Evolutionary conservation across 2,888 invertebrate genomes (phyloP), one percentile per base, ranked within the genome.

Genomic region (Trissoscelio sp.): DNA sequence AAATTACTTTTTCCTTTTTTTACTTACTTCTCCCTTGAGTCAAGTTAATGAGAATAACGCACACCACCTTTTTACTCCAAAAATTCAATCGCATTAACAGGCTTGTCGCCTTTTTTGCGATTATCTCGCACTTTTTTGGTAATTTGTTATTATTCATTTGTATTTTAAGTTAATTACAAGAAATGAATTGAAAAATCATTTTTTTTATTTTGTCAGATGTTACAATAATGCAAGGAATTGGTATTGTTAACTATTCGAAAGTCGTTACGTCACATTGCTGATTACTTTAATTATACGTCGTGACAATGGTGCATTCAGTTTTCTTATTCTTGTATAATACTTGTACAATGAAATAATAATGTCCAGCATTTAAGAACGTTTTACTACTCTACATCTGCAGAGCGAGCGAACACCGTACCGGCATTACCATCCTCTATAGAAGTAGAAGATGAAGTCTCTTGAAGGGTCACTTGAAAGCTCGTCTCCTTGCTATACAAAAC

Each of bases 401-500:
- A 79, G 79, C 70, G 72, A 42, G 39, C 69, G 55, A 22, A n/a
- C 37, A 12, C 14, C 14, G 22, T n/a, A 14, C 58, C 34, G 55
- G 55, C 74, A 64, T 60, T 67, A 18, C 44, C 12, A 39, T 12
- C 16, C n/a, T 64, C 46, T 44, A 70, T 64, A 62, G 58, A 74
- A 28, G 51, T 12, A 20, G 24, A 62, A 48, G 64, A 73, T 66
- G 75, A 69, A 69, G 74, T 57, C 66, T 69, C 64, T 74, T 75
- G 70, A 80, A 80, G 80, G 70, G 80, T 80, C 80, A 80, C 75
- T 80, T 57, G 75, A 75, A 57, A 79, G 79, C 73, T 66, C 62
- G 80, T 46, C 75, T 58, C 64, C 64, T 74, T 70, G 53, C 70
- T 44, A 66, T 57, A 80, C 80, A 75, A 80, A 80, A 64, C 80